phyloP scores from a whole-genome alignment of 2,888 invertebrate species.

The Lithosia quadra region DNA sequence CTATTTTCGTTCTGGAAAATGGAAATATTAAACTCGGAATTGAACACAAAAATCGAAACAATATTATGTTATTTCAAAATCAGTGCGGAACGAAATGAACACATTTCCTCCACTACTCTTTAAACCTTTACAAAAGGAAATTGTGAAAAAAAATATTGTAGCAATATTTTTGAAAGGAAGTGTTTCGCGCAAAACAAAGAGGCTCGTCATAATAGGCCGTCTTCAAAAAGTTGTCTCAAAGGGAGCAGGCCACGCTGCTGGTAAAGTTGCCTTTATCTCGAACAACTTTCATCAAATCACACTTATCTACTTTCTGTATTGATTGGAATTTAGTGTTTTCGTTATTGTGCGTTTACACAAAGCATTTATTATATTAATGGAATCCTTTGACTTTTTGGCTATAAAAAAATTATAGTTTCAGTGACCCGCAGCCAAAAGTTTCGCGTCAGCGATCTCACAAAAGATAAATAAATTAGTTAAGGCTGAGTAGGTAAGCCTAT shows the following conservation, averaged over 20 bases:
- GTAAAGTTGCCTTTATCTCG: conserved; percentile 72
- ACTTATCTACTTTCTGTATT: conserved; percentile 74
- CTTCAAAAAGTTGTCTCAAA: conserved; percentile 69
- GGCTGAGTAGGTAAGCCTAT: conserved; percentile 5
- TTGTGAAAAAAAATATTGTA: conserved; percentile 63
- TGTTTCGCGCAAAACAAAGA: conserved; percentile 75
- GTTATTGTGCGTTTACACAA: conserved; percentile 27
- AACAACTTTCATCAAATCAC: conserved; percentile 70
- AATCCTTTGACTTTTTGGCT: conserved; percentile 9
- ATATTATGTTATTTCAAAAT: conserved; percentile 21
- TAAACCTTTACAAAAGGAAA: conserved; percentile 61
- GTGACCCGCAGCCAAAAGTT: conserved; percentile 33
- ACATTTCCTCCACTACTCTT: conserved; percentile 64
- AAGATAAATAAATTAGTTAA: conserved; percentile 42
- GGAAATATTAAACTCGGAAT: conserved; percentile 22
- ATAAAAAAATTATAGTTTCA: conserved; percentile 27
- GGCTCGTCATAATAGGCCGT: conserved; percentile 67
- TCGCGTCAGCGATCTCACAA: conserved; percentile 43
- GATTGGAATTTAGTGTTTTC: conserved; percentile 63
- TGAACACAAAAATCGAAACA: conserved; percentile 29
- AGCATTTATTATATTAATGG: conserved; percentile 22
- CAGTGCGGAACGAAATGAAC: conserved; percentile 26
- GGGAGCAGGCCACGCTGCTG: conserved; percentile 54
- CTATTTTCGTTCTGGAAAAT: conserved; percentile 16
- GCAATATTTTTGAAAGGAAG: conserved; percentile 70